Conservation (phyloP, 2,888 invertebrate genomes). For the Coremacera marginata region DNA sequence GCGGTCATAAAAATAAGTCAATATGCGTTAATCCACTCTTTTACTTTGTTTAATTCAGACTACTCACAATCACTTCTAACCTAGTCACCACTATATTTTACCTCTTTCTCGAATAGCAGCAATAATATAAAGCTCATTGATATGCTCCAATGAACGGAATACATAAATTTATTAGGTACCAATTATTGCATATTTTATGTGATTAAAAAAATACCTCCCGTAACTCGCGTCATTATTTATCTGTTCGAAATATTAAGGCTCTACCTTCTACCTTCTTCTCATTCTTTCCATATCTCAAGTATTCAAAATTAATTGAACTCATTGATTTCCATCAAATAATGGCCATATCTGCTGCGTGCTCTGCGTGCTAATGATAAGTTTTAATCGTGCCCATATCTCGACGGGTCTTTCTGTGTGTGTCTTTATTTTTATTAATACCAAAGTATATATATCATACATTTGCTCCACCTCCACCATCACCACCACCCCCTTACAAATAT, state of each 20-base stretch:
- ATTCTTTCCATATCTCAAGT: not conserved
- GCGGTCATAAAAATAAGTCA: too few relatives aligned
- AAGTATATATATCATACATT: constrained; percentile 8
- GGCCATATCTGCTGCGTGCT: not conserved
- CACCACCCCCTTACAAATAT: not conserved
- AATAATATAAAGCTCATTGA: not conserved
- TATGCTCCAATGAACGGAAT: not conserved
- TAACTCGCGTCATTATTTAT: not conserved
- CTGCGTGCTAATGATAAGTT: constrained; percentile 31
- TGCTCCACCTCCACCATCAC: not conserved
- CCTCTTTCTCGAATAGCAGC: too few relatives aligned
- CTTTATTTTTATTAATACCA: constrained; percentile 1
- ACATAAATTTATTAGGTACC: not conserved
- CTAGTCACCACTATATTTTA: too few relatives aligned
- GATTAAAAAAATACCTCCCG: too few relatives aligned
- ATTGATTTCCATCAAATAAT: constrained; percentile 21
- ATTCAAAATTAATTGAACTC: constrained; percentile 34
- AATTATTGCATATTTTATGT: not conserved
- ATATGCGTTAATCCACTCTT: too few relatives aligned
- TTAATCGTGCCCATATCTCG: constrained; percentile 6
- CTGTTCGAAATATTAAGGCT: not conserved
- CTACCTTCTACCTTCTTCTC: not conserved
- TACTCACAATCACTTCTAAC: too few relatives aligned
- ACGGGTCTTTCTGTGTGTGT: not conserved
- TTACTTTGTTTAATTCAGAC: too few relatives aligned